phyloP scores from a whole-genome alignment of 2,888 invertebrate species.

The Hypolimnas misippus region DNA sequence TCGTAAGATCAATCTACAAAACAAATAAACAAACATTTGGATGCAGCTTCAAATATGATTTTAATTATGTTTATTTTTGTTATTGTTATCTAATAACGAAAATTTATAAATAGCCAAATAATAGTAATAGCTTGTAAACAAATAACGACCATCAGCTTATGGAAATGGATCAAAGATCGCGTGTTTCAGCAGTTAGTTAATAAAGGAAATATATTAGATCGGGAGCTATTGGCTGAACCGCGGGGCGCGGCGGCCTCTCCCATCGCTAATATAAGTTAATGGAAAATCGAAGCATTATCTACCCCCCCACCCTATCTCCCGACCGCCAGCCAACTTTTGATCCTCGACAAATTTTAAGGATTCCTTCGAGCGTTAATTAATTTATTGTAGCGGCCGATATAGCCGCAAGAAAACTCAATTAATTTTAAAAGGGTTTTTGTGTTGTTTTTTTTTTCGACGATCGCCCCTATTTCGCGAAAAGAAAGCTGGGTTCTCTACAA shows the following conservation, averaged over 20 bases:
- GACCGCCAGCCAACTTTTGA: conserved; percentile 73
- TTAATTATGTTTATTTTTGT: not conserved
- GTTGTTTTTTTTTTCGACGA: conserved; percentile 76
- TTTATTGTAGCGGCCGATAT: conserved; percentile 81
- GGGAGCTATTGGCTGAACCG: conserved; percentile 65
- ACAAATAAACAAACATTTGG: too few relatives aligned
- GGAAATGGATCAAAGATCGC: conserved; percentile 82
- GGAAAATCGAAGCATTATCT: conserved; percentile 83
- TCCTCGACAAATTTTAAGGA: conserved; percentile 82
- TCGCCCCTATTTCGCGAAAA: conserved; percentile 59
- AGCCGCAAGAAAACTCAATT: conserved; percentile 84
- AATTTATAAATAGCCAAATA: conserved; percentile 2
- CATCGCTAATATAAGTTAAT: conserved; percentile 80
- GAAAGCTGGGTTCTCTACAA: conserved; percentile 63
- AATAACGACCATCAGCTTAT: conserved; percentile 65
- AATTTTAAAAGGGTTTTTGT: conserved; percentile 84
- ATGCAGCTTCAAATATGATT: too few relatives aligned
- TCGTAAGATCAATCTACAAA: too few relatives aligned
- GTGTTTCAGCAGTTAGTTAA: conserved; percentile 75
- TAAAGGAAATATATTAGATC: conserved; percentile 79
- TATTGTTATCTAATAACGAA: not conserved
- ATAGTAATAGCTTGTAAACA: conserved; percentile 73
- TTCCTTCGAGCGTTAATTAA: conserved; percentile 83
- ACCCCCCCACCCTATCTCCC: conserved; percentile 54
- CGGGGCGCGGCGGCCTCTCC: conserved; percentile 72